A percentile compares a stretch with the other conserved stretches of the same genome.
These are phyloP conservation scores for Phaethornis superciliosus DNA, from an alignment of 2,113 vertebrate genomes.

Conservation along the genomic window DNA sequence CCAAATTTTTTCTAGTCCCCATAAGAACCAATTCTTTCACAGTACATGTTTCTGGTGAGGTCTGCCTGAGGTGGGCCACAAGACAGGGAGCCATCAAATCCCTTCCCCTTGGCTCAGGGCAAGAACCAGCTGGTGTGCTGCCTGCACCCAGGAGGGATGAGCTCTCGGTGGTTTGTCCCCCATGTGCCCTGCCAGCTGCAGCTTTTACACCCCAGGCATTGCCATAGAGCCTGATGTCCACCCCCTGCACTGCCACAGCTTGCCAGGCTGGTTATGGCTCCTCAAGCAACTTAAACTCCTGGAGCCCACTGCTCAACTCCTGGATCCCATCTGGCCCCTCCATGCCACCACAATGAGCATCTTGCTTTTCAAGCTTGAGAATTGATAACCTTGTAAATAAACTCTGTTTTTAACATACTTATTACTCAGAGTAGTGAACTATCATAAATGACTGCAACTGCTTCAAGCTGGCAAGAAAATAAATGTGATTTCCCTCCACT, in stretches of 20 bases:
- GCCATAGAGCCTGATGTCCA: background rate
- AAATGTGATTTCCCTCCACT: background rate
- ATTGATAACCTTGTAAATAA: conserved; percentile 29
- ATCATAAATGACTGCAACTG: background rate
- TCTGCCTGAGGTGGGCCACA: background rate
- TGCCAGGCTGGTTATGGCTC: background rate
- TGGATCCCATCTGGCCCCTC: background rate
- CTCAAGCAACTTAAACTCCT: background rate
- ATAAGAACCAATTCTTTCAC: background rate
- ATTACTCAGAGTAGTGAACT: background rate
- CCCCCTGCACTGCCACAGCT: background rate
- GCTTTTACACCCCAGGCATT: background rate
- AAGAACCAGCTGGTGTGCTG: background rate
- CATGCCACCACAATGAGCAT: background rate
- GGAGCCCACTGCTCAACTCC: background rate
- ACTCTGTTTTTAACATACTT: background rate
- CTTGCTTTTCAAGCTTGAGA: background rate
- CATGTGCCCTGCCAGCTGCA: background rate
- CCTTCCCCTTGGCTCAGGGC: background rate
- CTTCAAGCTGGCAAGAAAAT: background rate
- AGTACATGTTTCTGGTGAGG: background rate
- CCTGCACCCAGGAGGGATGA: background rate
- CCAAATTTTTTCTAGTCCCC: background rate
- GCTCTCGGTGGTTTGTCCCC: background rate
- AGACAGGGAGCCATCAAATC: background rate